phyloP scores from a whole-genome alignment of 2,797 vertebrate species.

The Kryptopterus vitreolus region DNA sequence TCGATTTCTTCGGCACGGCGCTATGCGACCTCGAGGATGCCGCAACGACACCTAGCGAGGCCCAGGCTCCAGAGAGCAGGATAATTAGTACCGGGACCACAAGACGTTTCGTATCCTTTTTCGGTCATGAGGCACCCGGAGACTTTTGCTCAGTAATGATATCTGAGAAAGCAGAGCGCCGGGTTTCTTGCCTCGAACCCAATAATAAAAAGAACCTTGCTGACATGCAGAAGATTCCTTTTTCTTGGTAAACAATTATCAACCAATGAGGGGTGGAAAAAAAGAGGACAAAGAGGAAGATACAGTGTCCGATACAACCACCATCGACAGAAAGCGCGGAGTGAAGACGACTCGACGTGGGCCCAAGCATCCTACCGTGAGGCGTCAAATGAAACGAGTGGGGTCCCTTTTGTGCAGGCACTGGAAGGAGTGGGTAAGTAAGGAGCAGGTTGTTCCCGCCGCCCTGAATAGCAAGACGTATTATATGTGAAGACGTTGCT shows the following conservation, averaged over 20 bases:
- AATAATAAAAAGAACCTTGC: not conserved
- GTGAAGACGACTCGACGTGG: constrained; percentile 56
- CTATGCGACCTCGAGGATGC: not conserved
- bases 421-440: constrained; percentile 67
- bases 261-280: too few species aligned
- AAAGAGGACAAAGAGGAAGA: constrained; percentile 43
- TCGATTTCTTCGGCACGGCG: not conserved
- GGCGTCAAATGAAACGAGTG: constrained; percentile 81
- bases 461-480: too few species aligned
- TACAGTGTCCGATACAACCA: constrained; percentile 57
- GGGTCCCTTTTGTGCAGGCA: constrained; percentile 80
- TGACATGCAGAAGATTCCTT: not conserved
- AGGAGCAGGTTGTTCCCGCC: too few species aligned
- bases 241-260: not conserved
- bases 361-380: constrained; percentile 69
- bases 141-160: not conserved
- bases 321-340: constrained; percentile 28
- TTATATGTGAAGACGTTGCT: not conserved
- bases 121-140: not conserved
- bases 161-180: not conserved
- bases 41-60: not conserved
- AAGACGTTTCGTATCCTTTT: not conserved
- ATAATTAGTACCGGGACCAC: not conserved
- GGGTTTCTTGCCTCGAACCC: not conserved
- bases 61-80: not conserved